Evolutionary conservation across 2,797 vertebrate genomes (phyloP), one percentile per base, ranked within the genome.

Genomic region (Acridotheres tristis): DNA sequence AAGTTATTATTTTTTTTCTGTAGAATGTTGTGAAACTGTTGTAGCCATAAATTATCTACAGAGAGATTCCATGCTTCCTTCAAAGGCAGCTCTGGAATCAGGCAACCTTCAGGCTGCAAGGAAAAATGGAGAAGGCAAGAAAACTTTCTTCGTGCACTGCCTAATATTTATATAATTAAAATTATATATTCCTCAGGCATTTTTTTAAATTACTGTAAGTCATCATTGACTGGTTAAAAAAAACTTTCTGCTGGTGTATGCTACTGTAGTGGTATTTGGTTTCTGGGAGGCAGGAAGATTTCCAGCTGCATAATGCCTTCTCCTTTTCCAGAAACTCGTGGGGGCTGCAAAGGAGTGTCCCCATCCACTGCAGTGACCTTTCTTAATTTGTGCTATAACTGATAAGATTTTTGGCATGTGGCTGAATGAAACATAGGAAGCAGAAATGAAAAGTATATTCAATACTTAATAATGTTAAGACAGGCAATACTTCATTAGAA

Each of bases 371-470:
- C 68, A 47, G 16, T 61, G 68, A 72, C 68, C 26, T 72, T 85
- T 63, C 62, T 63, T 77, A 65, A 65, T 75, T 65, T 88, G 18
- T 29, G 23, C 32, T 59, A 1, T 12, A 59, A 32, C 45, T 62
- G 40, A 20, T 75, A 59, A 69, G 58, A 78, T 55, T 83, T 90
- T 72, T 69, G 66, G 13, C 53, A 53, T 42, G 25, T 66, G 66
- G 16, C 83, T 94, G 62, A 19, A 14, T 51, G 40, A 74, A 89
- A 63, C 1, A 2, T 3, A 53, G 68, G 22, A 72, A 83, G 51
- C 62, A 66, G 47, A 92, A 85, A 74, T 81, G 23, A 73, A 94
- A 96, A 94, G 58, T 29, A n/a, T 88, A 83, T 48, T 95, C n/a
- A 94, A 48, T 87, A 84, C 57, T 92, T 96, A 91, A 82, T 89